Evolutionary conservation across 2,888 invertebrate genomes (phyloP), one percentile per base, ranked within the genome.

Genomic region (Acanthopleura granulata): DNA sequence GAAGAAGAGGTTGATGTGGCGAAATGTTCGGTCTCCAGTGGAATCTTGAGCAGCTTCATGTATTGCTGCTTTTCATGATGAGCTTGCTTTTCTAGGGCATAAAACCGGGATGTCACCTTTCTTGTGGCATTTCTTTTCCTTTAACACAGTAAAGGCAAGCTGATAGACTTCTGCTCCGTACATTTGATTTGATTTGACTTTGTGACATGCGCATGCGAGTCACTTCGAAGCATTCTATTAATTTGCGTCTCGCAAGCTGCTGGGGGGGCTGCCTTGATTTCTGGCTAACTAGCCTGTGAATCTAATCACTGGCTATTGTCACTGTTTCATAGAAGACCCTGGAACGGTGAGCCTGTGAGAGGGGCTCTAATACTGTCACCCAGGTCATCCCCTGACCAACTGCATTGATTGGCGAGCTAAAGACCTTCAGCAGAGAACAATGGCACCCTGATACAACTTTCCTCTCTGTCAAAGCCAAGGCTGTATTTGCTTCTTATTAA

Each of bases 301-400:
- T 57, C 66, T 27, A 66, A 66, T 66, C 66, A 66, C 27, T 27
- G 22, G 22, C 27, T 14, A 66, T 66, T 66, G 66, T 66, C 66
- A 18, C 1, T 16, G 66, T 27, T 27, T 22, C 22, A 66, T 22
- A 27, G 25, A 66, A 27, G 27, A 14, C 66, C 22, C 14, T 6
- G 66, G 22, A 3, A 57, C 6, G 57, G 22, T 22, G 57, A 57
- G n/a, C 18, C 4, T n/a, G 57, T n/a, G 57, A 57, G 22, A 12
- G 22, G 22, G n/a, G 57, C 57, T 22, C 22, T 57, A 57, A 57
- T 22, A 12, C n/a, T 57, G 57, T 57, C 57, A 57, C 57, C 57
- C 57, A 22, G 57, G 57, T 57, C 57, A 57, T n/a, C 57, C 57
- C 12, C 18, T 18, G 57, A 22, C 57, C 57, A 57, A 22, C 57